phyloP scores from a whole-genome alignment of 30 jellyfish, hydroid and myxozoan species.

The Turritopsis dohrnii region DNA sequence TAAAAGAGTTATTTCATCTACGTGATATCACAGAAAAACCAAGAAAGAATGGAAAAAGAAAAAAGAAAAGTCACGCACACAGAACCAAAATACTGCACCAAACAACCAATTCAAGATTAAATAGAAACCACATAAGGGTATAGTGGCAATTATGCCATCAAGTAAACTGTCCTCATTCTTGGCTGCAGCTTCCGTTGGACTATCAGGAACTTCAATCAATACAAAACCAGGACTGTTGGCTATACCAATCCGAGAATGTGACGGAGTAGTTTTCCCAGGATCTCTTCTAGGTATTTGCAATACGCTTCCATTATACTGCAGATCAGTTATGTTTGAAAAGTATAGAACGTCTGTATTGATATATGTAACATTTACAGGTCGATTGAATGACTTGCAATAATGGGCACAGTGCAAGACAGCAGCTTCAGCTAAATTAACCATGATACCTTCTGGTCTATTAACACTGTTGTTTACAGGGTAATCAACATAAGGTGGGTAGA shows the following conservation, averaged over 20 bases:
- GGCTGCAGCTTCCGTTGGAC: background rate
- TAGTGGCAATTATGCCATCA: constrained; percentile 1
- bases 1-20: too few species aligned
- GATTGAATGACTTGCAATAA: background rate
- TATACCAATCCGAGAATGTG: background rate
- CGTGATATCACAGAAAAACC: too few species aligned
- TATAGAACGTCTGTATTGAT: background rate
- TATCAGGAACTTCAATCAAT: background rate
- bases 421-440: background rate
- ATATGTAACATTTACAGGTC: background rate
- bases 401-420: background rate
- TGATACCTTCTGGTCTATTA: constrained; percentile 8
- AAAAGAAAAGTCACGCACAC: background rate
- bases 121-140: background rate
- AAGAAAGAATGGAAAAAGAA: too few species aligned
- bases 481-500: constrained; percentile 11
- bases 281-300: constrained; percentile 9
- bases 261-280: background rate
- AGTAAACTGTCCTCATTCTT: background rate
- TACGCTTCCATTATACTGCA: background rate
- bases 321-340: background rate
- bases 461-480: constrained; percentile 2
- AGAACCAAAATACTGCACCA: constrained; percentile 15
- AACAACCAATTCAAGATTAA: constrained; percentile 15
- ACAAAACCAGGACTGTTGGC: constrained; percentile 13